Evolutionary conservation across 2,113 vertebrate species (phyloP), one percentile per base, ranked within the genome.

Genomic region (Bos javanicus): DNA sequence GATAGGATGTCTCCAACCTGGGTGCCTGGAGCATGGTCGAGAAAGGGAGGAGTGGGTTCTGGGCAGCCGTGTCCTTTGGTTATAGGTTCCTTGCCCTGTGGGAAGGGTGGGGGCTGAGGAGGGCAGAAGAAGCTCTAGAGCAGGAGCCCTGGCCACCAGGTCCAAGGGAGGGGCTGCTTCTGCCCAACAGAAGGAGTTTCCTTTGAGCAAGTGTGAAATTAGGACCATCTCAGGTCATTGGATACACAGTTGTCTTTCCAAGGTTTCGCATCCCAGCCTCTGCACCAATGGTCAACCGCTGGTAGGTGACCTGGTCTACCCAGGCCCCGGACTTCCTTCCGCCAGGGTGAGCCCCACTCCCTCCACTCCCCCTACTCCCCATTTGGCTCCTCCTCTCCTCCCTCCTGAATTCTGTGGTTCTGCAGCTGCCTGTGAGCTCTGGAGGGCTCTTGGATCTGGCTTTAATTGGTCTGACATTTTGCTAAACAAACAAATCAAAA

Each of bases 391-490:
- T 36, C 3, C 48, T 83, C 87, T 90, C 96, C 83, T 85, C 92
- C 84, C 96, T 96, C 78, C 15, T 93, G 87, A 97, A 94, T 97
- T 94, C 64, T 82, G 82, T 0, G 15, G 91, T 96, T 36, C 67
- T 26, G 98, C 1, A 82, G 95, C 97, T 91, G 97, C 97, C 87
- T 95, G 91, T 93, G 78, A 87, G 93, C 89, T 95, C 36, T 87
- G 67, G 93, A 96, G 67, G 5, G 91, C 62, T 82, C 87, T 1
- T 17, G 97, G 97, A 97, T 96, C 92, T 98, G 67, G 0, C 98
- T 98, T 98, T 99, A 99, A 99, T 98, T 98, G 98, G 98, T 91
- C 98, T 99, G 98, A 98, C 98, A 99, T 99, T 99, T 98, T 98
- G 50, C 97, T 98, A 98, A 98, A 98, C 98, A 99, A 99, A 98